Percentiles rank a stretch among this genome's conserved stretches.
These are phyloP conservation scores for Uloborus diversus DNA, from an alignment of 1,140 invertebrate genomes.

Conservation along the genomic window DNA sequence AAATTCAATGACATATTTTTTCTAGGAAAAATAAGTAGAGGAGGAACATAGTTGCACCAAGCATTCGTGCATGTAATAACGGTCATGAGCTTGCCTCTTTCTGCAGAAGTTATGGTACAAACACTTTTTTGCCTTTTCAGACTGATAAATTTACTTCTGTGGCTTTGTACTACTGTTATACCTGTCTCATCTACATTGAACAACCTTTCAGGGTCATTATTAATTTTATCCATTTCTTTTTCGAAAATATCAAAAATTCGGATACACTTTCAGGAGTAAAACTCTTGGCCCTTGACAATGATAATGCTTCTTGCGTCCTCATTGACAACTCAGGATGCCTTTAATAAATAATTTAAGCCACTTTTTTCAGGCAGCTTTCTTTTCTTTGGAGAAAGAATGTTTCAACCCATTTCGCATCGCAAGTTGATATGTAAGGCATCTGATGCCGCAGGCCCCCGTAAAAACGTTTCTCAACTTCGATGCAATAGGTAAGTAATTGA, in stretches of 20 bases:
- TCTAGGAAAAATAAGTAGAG: conserved; percentile 20
- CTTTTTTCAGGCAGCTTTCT: neutral
- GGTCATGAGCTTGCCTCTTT: neutral
- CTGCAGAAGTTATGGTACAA: conserved; percentile 14
- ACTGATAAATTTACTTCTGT: neutral
- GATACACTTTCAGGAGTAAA: neutral
- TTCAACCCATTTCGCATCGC: neutral
- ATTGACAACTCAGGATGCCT: too few species aligned
- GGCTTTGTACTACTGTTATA: neutral
- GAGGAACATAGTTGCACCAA: conserved; percentile 13
- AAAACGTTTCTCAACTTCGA: too few species aligned
- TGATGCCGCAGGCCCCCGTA: neutral
- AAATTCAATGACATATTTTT: neutral
- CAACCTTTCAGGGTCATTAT: neutral
- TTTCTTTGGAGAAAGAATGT: neutral
- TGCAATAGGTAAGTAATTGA: too few species aligned
- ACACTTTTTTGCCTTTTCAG: conserved; percentile 14
- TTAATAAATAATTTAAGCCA: too few species aligned
- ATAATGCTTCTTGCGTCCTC: too few species aligned
- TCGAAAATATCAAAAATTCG: neutral
- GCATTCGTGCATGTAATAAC: conserved; percentile 48
- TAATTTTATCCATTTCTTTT: neutral
- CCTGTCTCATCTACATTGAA: conserved; percentile 25
- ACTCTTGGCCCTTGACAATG: neutral
- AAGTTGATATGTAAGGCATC: neutral